Conservation (phyloP, 2,113 vertebrate species). For the Oryzias javanicus region DNA sequence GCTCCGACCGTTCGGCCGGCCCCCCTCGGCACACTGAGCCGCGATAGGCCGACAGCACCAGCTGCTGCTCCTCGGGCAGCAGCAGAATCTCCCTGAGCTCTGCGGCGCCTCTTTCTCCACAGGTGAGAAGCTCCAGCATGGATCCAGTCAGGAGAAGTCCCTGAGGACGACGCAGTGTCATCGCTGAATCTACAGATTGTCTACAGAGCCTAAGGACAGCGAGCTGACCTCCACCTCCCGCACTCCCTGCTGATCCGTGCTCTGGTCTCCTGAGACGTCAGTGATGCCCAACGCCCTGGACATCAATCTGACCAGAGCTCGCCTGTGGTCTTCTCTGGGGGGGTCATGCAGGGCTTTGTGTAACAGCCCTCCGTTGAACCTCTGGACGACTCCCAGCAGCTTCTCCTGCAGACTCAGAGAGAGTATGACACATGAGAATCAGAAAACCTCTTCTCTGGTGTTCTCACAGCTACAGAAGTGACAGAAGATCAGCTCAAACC, state of each 20-base stretch:
- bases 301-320: conserved; percentile 72
- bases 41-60: conserved; percentile 73
- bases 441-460: too few species aligned
- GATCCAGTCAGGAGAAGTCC: conserved; percentile 78
- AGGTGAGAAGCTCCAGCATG: conserved; percentile 84
- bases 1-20: conserved; percentile 58
- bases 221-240: conserved; percentile 79
- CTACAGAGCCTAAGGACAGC: neutral
- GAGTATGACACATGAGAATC: too few species aligned
- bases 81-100: conserved; percentile 77
- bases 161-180: conserved; percentile 54
- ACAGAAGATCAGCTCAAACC: too few species aligned
- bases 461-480: too few species aligned
- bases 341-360: conserved; percentile 75
- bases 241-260: conserved; percentile 68
- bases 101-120: conserved; percentile 62
- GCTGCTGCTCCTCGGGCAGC: conserved; percentile 69
- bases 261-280: conserved; percentile 25
- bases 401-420: conserved; percentile 49
- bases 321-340: conserved; percentile 33
- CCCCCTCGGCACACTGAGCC: conserved; percentile 72
- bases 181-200: too few species aligned
- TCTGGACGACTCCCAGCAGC: conserved; percentile 61
- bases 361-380: conserved; percentile 66
- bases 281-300: conserved; percentile 75